Base-by-base conservation (phyloP, 2,113 vertebrate species). In the Rafetus swinhoei region DNA sequence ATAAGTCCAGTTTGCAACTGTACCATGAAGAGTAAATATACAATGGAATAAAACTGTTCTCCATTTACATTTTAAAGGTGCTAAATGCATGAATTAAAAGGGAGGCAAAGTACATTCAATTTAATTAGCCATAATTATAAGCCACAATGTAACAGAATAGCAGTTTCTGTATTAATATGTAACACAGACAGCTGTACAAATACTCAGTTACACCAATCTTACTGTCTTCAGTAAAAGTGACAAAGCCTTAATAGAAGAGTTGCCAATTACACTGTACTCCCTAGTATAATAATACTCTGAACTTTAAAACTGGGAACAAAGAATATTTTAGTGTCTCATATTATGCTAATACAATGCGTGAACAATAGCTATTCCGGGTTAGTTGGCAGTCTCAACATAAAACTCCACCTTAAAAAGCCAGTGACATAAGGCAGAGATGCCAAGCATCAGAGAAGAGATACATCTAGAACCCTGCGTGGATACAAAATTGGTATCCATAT, bases 201-300 rank as follows among this genome's bases (percentile, higher is more conserved):
- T 25, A 32, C 29, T 5, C 0, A 21, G 21, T 50, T 32, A n/a
- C 21, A 21, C n/a, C 45, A 55, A 79, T 24, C 29, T 56, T 7
- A 15, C 19, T 81, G 59, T 69, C 57, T 69, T 60, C 9, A 25
- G 57, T 32, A 85, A 39, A 19, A 59, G 45, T 4, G 50, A 35
- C 53, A 59, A 1, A 32, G 22, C 7, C 84, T 81, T 50, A 79
- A 32, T 29, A 1, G 1, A 19, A 54, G 13, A 12, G 7, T 35
- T 2, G 13, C 22, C 27, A 1, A 5, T 12, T 18, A 2, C 1
- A 2, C 10, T 27, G 29, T 2, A 52, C 50, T 13, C 1, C 3
- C 89, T 22, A 76, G 32, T 21, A 77, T 54, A 25, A 24, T 13
- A 5, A 39, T 0, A 8, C 45, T 5, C 52, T 3, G 8, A 32